Conservation (phyloP, 2,888 invertebrate species). For the Drosophila nr. fundita region DNA sequence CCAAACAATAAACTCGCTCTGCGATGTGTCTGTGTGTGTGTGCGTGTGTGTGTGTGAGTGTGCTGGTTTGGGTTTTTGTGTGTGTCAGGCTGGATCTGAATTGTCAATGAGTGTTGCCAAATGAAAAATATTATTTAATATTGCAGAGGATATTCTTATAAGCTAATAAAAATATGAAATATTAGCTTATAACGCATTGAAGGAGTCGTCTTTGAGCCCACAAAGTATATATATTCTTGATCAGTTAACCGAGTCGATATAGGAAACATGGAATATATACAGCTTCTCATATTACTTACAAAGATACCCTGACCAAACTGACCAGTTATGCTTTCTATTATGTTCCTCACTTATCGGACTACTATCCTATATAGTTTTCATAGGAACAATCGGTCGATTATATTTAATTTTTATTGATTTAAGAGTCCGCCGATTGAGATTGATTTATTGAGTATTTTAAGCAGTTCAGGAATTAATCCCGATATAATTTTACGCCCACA, state of each 20-base stretch:
- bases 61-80: not conserved
- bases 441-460: not conserved
- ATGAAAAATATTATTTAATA: not conserved
- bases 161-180: not conserved
- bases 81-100: not conserved
- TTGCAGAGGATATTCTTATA: not conserved
- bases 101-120: slow-evolving; percentile 11
- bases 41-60: not conserved
- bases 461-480: not conserved
- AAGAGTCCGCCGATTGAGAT: too few species aligned
- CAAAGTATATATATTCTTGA: not conserved
- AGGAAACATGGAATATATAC: not conserved
- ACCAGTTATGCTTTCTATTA: not conserved
- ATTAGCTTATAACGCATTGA: not conserved
- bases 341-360: not conserved
- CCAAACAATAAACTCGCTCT: slow-evolving; percentile 34
- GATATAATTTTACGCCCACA: not conserved
- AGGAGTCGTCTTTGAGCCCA: not conserved
- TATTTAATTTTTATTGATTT: too few species aligned
- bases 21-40: not conserved
- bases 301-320: not conserved
- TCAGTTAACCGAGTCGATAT: too few species aligned
- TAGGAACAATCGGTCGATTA: not conserved
- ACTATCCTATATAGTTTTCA: not conserved
- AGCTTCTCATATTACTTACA: not conserved